Evolutionary conservation across 2,888 invertebrate species (phyloP), one percentile per base, ranked within the genome.

Genomic region (Dromius quadrimaculatus): DNA sequence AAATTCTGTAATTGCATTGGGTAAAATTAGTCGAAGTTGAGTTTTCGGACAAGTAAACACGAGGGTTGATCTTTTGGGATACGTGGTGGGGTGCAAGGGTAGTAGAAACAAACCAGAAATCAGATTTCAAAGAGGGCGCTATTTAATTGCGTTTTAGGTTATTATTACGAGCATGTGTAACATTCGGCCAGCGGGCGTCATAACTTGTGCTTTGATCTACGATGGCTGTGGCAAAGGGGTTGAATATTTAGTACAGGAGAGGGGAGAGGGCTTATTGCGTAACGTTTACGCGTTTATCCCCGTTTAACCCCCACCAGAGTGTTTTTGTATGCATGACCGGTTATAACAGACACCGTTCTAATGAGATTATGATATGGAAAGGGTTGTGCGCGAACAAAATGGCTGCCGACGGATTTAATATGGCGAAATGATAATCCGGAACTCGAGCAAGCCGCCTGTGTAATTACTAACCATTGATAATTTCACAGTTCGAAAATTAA

Each of bases 331-430:
- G 82, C 82, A 81, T 79, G 78, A 81, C 78, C 78, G 79, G 78
- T 75, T 79, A 77, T 77, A 77, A 78, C 79, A 80, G 82, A 81
- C 82, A 81, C 81, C 82, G 81, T 78, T 79, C 80, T 83, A 83
- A 83, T 81, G 82, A 81, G 83, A 83, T 83, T 83, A 83, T 82
- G 81, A 82, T 82, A 80, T 79, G 79, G 75, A 75, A 78, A 79
- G 80, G 81, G 80, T 78, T 79, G 22, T 15, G 47, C 11, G 2
- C 74, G 74, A 76, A 79, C 82, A 82, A 82, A 82, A 82, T 82
- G 82, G 82, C 81, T 17, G 13, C 50, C 23, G 23, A 68, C 43
- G 45, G 36, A 59, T 76, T 76, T 77, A 76, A 77, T 77, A 76
- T 74, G 72, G 74, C 74, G 72, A 75, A 76, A 75, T 77, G 74